These are phyloP conservation scores for Synodontis membranacea DNA, from an alignment of 2,113 vertebrate genomes.

Conservation along the genomic window DNA sequence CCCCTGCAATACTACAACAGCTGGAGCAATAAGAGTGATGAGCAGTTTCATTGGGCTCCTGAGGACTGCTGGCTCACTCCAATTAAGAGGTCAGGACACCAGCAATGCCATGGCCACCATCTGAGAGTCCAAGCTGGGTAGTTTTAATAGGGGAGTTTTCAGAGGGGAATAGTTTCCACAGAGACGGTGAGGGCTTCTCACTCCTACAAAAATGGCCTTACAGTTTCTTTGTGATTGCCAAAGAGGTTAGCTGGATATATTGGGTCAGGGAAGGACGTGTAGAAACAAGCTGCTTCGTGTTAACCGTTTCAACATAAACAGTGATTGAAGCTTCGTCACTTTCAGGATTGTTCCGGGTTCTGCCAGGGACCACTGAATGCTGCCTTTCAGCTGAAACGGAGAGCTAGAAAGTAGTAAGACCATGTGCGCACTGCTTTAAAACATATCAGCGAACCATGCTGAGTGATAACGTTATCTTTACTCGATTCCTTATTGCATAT, in stretches of 20 bases:
- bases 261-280: neutral
- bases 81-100: constrained; percentile 50
- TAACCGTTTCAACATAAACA: neutral
- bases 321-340: neutral
- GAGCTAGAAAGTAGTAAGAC: neutral
- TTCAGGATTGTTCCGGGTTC: neutral
- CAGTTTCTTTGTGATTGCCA: neutral
- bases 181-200: neutral
- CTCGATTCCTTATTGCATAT: neutral
- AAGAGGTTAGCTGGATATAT: neutral
- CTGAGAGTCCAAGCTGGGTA: neutral
- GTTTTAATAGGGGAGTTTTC: neutral
- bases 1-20: constrained; percentile 51
- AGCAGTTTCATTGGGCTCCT: constrained; percentile 55
- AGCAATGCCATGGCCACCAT: constrained; percentile 3
- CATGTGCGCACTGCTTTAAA: neutral
- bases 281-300: neutral
- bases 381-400: neutral
- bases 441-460: neutral
- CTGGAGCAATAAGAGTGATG: constrained; percentile 55
- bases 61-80: constrained; percentile 46
- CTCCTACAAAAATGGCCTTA: neutral
- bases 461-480: neutral
- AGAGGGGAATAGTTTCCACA: constrained; percentile 22
- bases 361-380: neutral